Evolutionary conservation across 2,888 invertebrate genomes (phyloP).

Genomic region (Bhutanitis thaidina): DNA sequence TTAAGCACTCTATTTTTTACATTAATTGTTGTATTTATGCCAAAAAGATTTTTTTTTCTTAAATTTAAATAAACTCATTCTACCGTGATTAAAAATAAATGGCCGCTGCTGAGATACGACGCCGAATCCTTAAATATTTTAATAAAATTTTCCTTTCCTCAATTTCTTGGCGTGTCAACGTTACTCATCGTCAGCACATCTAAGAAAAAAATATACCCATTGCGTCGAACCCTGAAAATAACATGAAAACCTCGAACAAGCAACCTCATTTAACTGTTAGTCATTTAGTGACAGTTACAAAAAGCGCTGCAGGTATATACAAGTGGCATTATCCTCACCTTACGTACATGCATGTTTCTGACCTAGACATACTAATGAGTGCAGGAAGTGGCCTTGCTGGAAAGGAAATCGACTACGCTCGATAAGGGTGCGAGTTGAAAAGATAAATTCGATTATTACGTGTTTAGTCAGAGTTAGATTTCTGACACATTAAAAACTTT

Average conservation of each 20-base stretch:
- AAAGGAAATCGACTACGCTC: conserved; percentile 18
- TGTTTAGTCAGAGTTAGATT: too few relatives aligned
- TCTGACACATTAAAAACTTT: too few relatives aligned
- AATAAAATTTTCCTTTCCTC: too few relatives aligned
- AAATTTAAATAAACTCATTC: too few relatives aligned
- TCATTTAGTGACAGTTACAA: neutral
- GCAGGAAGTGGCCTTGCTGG: conserved; percentile 24
- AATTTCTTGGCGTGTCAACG: too few relatives aligned
- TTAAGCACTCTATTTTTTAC: too few relatives aligned
- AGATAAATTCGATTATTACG: conserved; percentile 3
- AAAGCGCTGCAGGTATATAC: neutral
- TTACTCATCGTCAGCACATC: neutral
- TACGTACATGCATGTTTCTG: conserved; percentile 11
- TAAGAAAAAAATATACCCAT: conserved; percentile 2
- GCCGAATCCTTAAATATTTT: too few relatives aligned
- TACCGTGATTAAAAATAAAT: too few relatives aligned
- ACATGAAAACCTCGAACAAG: conserved; percentile 15
- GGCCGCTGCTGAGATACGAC: too few relatives aligned
- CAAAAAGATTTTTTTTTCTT: too few relatives aligned
- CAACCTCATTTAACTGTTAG: conserved; percentile 4
- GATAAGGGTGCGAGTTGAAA: conserved; percentile 13
- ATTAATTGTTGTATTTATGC: too few relatives aligned
- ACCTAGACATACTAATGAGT: conserved; percentile 22
- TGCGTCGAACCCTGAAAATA: conserved; percentile 13
- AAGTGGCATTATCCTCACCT: conserved; percentile 11